Percentiles rank a stretch among this genome's conserved stretches.
Conservation (phyloP, 2,113 vertebrate genomes). For the Mastomys natalensis region DNA sequence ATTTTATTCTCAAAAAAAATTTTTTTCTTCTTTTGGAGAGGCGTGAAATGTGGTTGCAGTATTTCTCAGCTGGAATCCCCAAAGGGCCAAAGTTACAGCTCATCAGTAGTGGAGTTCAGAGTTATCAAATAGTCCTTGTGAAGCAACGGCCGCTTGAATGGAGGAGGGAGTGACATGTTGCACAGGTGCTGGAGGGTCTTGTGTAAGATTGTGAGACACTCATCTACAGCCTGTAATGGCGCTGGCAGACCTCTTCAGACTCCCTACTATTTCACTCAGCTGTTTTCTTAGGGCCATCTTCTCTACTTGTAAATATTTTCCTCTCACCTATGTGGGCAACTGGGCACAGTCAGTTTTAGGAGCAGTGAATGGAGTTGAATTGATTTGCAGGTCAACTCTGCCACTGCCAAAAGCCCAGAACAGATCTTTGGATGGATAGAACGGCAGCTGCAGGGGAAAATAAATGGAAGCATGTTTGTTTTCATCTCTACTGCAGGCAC, state of each 20-base stretch:
- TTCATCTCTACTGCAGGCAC: constrained; percentile 15
- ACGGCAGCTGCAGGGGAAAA: constrained; percentile 23
- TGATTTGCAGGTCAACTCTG: constrained; percentile 69
- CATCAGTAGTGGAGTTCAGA: neutral
- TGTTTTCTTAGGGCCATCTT: neutral
- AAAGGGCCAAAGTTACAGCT: neutral
- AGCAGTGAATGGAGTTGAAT: constrained; percentile 50
- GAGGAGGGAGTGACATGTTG: rapidly evolving
- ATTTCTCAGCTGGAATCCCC: neutral
- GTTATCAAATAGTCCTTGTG: neutral
- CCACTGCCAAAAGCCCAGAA: constrained; percentile 31
- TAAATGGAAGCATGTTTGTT: constrained; percentile 30
- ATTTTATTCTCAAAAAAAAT: neutral
- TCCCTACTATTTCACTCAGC: neutral
- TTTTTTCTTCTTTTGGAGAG: neutral
- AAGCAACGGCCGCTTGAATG: neutral
- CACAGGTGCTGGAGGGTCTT: neutral
- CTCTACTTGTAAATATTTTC: constrained; percentile 53
- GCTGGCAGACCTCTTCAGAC: neutral
- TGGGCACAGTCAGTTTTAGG: constrained; percentile 51
- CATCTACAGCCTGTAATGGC: neutral
- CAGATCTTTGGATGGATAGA: constrained; percentile 60
- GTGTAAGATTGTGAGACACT: neutral
- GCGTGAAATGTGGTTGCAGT: neutral
- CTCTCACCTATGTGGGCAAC: constrained; percentile 62